Base-by-base conservation (phyloP, 2,797 vertebrate genomes). In the Sebastes taczanowskii region DNA sequence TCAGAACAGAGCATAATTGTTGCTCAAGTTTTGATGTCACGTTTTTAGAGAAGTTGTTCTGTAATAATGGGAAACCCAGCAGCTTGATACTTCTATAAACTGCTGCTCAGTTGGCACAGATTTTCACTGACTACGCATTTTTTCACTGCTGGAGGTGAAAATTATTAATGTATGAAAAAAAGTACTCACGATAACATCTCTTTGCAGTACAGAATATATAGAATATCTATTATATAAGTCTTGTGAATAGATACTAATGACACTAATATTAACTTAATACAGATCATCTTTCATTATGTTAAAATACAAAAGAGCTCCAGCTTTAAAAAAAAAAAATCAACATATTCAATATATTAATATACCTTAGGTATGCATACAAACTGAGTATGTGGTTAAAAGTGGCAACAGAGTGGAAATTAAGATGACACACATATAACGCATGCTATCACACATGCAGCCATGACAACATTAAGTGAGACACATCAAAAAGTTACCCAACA, bases 31-130 rank as follows among this genome's bases (percentile, higher is more conserved):
- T 22, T 29, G 13, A 22, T 1, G 1, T 32, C 14, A 42, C n/a
- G 18, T 81, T 74, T 52, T 83, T 46, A 22, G 27, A 71, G 74
- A 76, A 64, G 55, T 32, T 60, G 38, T 56, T 71, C 3, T 66
- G 74, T 52, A 73, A 80, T 38, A 52, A 18, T n/a, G n/a, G 77
- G 22, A 82, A 80, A 65, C 11, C 66, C 32, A 53, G 22, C 11
- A 35, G 11, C 7, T 35, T 27, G 2, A 14, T 20, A 29, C 5
- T 58, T 63, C 22, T 35, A 42, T 5, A 46, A 67, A 34, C 22
- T 20, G 7, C 13, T 35, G 53, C 20, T 65, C 7, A 38, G 4
- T n/a, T 7, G 2, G 29, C n/a, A 18, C 7, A 34, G 1, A 46
- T 64, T 11, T 74, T 65, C 16, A 56, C 25, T 25, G 16, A 58